Evolutionary conservation across 2,797 vertebrate genomes (phyloP).

Genomic region (Premnoplex brunnescens): DNA sequence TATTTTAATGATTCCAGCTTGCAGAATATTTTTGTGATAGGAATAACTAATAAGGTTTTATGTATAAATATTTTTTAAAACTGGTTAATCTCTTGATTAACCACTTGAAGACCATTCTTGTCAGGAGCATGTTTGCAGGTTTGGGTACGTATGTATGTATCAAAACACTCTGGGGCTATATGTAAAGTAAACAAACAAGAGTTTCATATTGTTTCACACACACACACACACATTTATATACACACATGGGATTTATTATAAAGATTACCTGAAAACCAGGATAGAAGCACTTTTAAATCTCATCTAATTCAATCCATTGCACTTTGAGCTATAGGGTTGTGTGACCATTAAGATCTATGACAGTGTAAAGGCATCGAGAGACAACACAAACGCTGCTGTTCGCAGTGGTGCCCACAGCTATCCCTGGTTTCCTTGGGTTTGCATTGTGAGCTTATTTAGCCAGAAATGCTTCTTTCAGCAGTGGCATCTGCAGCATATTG

Average conservation of each 20-base stretch:
- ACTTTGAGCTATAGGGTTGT: not conserved
- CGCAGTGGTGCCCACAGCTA: not conserved
- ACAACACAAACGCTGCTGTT: not conserved
- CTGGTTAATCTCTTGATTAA: not conserved
- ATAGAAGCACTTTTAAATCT: not conserved
- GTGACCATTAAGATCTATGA: not conserved
- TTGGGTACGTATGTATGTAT: not conserved
- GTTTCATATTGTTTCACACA: not conserved
- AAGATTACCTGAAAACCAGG: not conserved
- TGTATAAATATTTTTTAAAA: not conserved
- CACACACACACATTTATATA: too few species aligned
- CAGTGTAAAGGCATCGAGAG: not conserved
- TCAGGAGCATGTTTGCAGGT: not conserved
- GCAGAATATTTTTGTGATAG: not conserved
- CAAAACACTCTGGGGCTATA: not conserved
- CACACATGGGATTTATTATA: not conserved
- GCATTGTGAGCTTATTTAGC: conserved; percentile 28
- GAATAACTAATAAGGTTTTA: conserved; percentile 3
- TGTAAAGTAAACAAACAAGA: not conserved
- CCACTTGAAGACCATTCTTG: not conserved
- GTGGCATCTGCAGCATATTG: conserved; percentile 42
- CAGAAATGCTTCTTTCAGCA: conserved; percentile 31
- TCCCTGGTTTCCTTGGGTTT: not conserved
- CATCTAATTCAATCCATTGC: not conserved
- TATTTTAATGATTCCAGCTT: conserved; percentile 4